Evolutionary conservation across 30 jellyfish, hydroid and myxozoan species (phyloP), one percentile per base, ranked within the genome.

Genomic region (Cassiopea andromeda): DNA sequence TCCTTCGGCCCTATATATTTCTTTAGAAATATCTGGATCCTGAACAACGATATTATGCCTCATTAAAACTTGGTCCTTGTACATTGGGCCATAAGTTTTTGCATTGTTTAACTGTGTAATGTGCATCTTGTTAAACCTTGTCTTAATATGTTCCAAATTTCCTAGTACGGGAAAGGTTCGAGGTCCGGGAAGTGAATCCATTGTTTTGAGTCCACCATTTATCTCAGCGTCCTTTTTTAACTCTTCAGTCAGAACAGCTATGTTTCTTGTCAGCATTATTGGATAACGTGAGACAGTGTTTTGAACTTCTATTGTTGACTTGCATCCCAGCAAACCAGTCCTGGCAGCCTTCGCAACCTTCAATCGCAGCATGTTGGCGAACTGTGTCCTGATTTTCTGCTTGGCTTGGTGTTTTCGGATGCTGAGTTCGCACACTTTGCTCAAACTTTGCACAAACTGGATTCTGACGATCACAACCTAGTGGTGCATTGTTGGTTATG

Each of bases 171-270:
- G 92, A 64, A 49, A 83, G 13, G 59, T 14, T 57, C 70, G 69
- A 5, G 92, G 92, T 48, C 92, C 92, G 1, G 92, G 92, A 61
- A 83, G 50, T 13, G 84, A 69, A 3, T 82, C 90, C 3, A 54
- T 44, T 2, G n/a, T 50, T 50, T 73, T 73, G 64, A 73, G 43
- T 44, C 46, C 83, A 44, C 47, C 83, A 61, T 61, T 61, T 14
- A 1, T 17, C 27, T 17, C 43, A 0, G 83, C 60, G 2, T 73
- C 64, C 17, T 18, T 44, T 17, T 44, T 44, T 16, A 73, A 15
- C 17, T 73, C 61, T 6, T 47, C 83, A 1, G 61, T 44, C 27
- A 73, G 27, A 27, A 47, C 64, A 14, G 83, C 61, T 8, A 73
- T 73, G 64, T 73, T 27, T 73, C 83, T 73, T 61, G 73, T 27